phyloP scores from a whole-genome alignment of 2,113 vertebrate genomes.

The Dasyprocta punctata region DNA sequence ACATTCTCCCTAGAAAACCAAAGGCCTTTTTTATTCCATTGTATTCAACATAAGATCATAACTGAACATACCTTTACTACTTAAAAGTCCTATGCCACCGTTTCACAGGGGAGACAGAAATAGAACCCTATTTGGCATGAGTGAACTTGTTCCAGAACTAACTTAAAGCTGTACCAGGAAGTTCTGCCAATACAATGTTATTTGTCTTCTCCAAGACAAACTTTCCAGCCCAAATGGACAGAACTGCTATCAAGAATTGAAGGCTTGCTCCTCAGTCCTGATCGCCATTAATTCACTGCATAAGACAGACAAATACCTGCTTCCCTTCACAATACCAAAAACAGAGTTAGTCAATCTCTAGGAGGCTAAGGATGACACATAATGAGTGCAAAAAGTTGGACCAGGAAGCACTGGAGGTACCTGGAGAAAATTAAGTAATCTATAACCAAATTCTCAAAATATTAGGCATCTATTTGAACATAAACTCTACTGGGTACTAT shows the following conservation, averaged over 20 bases:
- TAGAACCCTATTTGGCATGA: not conserved
- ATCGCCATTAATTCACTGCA: not conserved
- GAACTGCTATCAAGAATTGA: not conserved
- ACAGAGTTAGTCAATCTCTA: not conserved
- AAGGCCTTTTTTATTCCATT: not conserved
- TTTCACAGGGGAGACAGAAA: not conserved
- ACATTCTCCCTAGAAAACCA: not conserved
- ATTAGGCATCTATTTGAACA: not conserved
- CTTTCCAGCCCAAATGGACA: not conserved
- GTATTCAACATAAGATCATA: not conserved
- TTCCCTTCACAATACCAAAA: not conserved
- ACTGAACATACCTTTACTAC: not conserved
- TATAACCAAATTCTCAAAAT: not conserved
- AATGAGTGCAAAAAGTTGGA: not conserved
- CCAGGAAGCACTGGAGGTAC: not conserved
- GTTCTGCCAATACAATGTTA: not conserved
- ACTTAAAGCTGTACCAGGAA: not conserved
- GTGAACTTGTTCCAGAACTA: not conserved
- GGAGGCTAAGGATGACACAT: not conserved
- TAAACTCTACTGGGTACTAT: not conserved
- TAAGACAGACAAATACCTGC: not conserved
- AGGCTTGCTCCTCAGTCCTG: not conserved
- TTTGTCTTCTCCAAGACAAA: not conserved
- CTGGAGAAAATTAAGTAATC: not conserved
- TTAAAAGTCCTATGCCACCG: not conserved